Conservation (phyloP, 2,888 invertebrate species). For the Leptinotarsa peninsularis region DNA sequence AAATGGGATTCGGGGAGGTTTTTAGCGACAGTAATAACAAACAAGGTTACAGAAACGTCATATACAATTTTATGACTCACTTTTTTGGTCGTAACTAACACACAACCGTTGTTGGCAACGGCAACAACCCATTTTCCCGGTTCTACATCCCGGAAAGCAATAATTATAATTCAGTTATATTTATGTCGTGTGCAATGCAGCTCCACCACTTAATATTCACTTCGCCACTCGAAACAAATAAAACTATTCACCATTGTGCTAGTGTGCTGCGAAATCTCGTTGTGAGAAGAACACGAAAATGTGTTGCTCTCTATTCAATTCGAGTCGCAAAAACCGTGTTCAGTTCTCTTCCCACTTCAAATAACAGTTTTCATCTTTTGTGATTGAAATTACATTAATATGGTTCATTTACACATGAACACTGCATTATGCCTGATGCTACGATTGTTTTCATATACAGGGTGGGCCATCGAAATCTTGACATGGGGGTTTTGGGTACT, state of each 20-base stretch:
- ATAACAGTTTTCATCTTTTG: background rate
- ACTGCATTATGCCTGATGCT: background rate
- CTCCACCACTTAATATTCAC: constrained; percentile 40
- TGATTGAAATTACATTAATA: background rate
- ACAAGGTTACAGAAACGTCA: constrained; percentile 13
- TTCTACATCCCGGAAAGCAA: constrained; percentile 36
- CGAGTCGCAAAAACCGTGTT: constrained; percentile 26
- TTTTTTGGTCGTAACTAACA: constrained; percentile 31
- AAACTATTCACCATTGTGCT: constrained; percentile 38
- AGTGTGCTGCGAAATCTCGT: constrained; percentile 23
- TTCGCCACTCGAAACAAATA: constrained; percentile 37
- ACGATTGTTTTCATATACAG: background rate
- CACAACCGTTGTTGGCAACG: constrained; percentile 40
- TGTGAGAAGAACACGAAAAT: constrained; percentile 36
- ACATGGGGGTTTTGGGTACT: too few relatives aligned
- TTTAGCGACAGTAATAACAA: constrained; percentile 11
- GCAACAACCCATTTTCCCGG: constrained; percentile 36
- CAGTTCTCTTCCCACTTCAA: constrained; percentile 13
- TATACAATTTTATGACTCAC: constrained; percentile 20
- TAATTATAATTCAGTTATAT: constrained; percentile 40
- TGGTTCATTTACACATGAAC: background rate
- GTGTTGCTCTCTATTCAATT: constrained; percentile 36
- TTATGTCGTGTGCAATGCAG: constrained; percentile 43
- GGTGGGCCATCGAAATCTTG: too few relatives aligned
- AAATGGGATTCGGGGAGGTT: background rate